Conservation (phyloP, 2,888 invertebrate species). For the Sycophila texana region DNA sequence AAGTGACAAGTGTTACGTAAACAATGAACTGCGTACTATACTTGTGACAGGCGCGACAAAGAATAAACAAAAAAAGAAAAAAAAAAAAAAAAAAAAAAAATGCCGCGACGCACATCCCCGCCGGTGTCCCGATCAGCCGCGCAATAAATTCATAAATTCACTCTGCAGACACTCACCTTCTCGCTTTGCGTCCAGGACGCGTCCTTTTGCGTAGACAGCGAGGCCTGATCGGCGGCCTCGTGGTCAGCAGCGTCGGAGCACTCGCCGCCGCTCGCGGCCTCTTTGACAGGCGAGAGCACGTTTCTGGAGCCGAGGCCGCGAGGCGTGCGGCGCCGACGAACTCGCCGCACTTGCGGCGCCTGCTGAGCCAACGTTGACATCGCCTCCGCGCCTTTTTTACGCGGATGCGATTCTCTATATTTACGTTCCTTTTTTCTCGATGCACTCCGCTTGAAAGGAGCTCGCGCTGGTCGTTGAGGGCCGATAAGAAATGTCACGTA, state of each 20-base stretch:
- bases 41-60: constrained; percentile 9
- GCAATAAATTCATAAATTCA: background rate
- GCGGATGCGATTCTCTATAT: background rate
- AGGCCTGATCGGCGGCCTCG: background rate
- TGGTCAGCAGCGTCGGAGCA: background rate
- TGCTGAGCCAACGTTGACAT: constrained; percentile 1
- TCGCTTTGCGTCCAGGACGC: background rate
- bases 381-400: constrained; percentile 19
- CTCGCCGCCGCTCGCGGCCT: constrained; percentile 7
- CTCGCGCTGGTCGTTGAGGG: background rate
- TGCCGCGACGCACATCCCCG: background rate
- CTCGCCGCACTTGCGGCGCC: background rate
- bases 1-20: constrained; percentile 56
- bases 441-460: background rate
- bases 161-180: background rate
- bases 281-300: constrained; percentile 48
- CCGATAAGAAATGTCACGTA: constrained; percentile 29
- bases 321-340: background rate
- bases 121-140: background rate
- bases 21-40: constrained; percentile 48
- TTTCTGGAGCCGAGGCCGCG: constrained; percentile 22
- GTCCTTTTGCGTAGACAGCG: background rate
- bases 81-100: constrained; percentile 41
- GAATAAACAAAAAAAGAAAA: constrained; percentile 41
- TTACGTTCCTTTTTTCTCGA: background rate